Evolutionary conservation across 1,140 invertebrate species (phyloP), one percentile per base, ranked within the genome.

Genomic region (Sitobion miscanthi): DNA sequence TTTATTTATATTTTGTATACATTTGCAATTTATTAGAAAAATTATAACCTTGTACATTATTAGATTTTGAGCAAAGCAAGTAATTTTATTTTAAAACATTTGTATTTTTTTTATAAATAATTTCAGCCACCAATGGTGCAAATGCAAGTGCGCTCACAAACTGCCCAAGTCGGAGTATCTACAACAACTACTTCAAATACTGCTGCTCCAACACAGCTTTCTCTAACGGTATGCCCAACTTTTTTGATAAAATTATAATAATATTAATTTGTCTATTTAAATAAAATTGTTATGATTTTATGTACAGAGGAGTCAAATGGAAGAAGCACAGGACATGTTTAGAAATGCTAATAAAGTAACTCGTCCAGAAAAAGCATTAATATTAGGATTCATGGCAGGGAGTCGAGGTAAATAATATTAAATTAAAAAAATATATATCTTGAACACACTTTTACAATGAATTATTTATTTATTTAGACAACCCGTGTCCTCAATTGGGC

Each of bases 281-380:
- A 88, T 45, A 20, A 93, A 94, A 95, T 95, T 94, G 52, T 91
- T 47, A 52, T 94, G 11, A 35, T 88, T 49, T 52, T 54, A 93
- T 94, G 93, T 95, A 85, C 95, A 97, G 97, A 97, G 98, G 95
- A 98, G 99, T 95, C 98, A 99, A 97, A 99, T 99, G 97, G 96
- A 98, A 94, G 98, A 99, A 95, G 99, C 99, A 3, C 98, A 99
- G 95, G 98, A 99, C 95, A 99, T 99, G 98, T 99, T 99, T 96
- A 96, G 97, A 93, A 99, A 97, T 94, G 98, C 98, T 52, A 99
- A 99, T 95, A 97, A 98, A 95, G 98, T 99, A 82, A 99, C 98
- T 2, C 95, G 99, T 94, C 98, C 98, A 6, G 99, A 99, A 94
- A 99, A 99, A 95, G 98, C 99, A 77, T 97, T 99, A 57, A 99